These are phyloP conservation scores for Podiceps cristatus DNA, from an alignment of 2,113 vertebrate genomes.

Conservation along the genomic window DNA sequence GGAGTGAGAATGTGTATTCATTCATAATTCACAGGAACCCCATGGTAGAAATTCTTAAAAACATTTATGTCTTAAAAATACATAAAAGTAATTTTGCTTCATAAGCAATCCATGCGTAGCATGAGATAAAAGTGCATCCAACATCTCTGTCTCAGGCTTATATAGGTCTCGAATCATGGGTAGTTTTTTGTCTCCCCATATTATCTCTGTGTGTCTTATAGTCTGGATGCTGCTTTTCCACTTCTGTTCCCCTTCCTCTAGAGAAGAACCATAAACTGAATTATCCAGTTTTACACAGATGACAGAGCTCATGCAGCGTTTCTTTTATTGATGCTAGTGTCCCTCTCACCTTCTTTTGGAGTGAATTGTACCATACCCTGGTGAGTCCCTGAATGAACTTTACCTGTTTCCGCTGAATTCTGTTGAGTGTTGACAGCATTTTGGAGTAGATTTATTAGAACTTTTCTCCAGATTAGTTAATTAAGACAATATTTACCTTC, in stretches of 20 bases:
- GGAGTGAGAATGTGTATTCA: background rate
- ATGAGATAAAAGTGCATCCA: background rate
- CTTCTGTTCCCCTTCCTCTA: background rate
- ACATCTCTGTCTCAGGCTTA: background rate
- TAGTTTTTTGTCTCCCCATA: background rate
- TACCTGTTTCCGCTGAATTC: constrained; percentile 31
- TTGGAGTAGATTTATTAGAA: constrained; percentile 28
- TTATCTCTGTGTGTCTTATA: background rate
- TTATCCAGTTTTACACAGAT: background rate
- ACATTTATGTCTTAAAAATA: background rate
- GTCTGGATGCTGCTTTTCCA: background rate
- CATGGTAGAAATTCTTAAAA: background rate
- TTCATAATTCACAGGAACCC: background rate
- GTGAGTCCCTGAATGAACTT: background rate
- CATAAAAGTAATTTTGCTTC: background rate
- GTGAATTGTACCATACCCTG: constrained; percentile 20
- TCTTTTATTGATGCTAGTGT: background rate
- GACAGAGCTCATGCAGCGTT: background rate
- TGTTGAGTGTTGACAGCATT: background rate
- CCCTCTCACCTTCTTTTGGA: constrained; percentile 11
- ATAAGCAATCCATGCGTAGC: background rate
- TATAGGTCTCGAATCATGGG: background rate
- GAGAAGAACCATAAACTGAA: background rate
- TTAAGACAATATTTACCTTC: background rate
- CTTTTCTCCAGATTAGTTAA: constrained; percentile 12